A percentile compares a stretch with the other conserved stretches of the same genome.
Evolutionary conservation across 2,888 invertebrate species (phyloP).

Genomic region (Sclerodermus sp.): DNA sequence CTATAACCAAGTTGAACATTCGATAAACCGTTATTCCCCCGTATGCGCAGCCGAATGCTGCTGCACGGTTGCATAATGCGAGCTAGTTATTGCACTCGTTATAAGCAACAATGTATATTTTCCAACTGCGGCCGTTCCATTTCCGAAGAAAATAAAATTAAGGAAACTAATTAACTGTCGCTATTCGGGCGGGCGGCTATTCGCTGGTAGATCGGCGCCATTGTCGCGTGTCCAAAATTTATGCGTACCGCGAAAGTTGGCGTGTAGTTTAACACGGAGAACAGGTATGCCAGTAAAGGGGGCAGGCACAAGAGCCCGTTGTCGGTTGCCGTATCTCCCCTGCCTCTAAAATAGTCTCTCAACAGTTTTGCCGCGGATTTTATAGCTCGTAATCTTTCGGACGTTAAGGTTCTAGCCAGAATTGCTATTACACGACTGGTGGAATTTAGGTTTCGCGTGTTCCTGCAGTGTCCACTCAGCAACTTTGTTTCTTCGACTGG

Average conservation of each 20-base stretch:
- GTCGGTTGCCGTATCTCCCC: not conserved
- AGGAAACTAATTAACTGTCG: no score
- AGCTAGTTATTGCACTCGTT: no score
- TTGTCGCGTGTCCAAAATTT: no score
- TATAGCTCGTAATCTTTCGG: slow-evolving; percentile 33
- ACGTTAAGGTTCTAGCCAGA: slow-evolving; percentile 28
- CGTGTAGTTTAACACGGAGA: slow-evolving; percentile 1
- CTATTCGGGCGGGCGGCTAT: no score
- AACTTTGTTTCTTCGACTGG: not conserved
- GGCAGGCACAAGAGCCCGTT: slow-evolving; percentile 11
- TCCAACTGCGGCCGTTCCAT: no score
- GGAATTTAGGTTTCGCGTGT: slow-evolving; percentile 32
- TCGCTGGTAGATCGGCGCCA: no score
- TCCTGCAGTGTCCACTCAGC: slow-evolving; percentile 4
- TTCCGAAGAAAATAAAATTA: no score
- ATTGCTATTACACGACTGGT: slow-evolving; percentile 26
- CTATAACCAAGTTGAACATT: no score
- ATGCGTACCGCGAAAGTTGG: slow-evolving; percentile 2
- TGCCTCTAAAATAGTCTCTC: slow-evolving; percentile 1
- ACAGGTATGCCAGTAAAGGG: slow-evolving; percentile 17
- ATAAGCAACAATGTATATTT: no score
- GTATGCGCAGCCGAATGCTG: no score
- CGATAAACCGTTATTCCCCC: no score
- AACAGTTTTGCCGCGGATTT: slow-evolving; percentile 28
- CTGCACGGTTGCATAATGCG: no score